Evolutionary conservation across 30 jellyfish, hydroid and myxozoan species (phyloP), one percentile per base, ranked within the genome.

Genomic region (Phacellophora camtschatica): DNA sequence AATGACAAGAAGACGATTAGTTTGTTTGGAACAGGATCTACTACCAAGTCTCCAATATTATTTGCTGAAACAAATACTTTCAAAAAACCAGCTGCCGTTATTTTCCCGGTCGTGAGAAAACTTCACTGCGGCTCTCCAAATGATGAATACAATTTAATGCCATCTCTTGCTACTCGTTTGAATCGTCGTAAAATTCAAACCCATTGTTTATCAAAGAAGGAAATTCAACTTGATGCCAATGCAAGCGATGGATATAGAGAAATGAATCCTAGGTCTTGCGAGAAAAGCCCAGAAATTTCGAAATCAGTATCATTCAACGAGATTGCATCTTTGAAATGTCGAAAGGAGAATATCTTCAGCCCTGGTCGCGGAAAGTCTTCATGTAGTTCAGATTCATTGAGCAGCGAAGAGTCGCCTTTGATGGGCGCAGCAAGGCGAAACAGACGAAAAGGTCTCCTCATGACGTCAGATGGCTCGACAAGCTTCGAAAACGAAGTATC

Each of bases 101-200:
- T n/a, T n/a, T n/a, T n/a, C n/a, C n/a, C n/a, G 25, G 10, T 4
- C 55, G 55, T 42, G 55, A 42, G 16, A 8, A 8, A 8, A 10
- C 55, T 42, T 42, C 55, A 42, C 10, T 8, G 66, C 20, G 8
- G 4, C 20, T 51, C 66, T 30, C 23, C 67, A 18, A 51, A 51
- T 11, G 77, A 22, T 15, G 58, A 63, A 9, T 61, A 66, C 20
- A 51, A 24, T 28, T 28, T 2, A 28, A 46, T 46, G 61, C 61
- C 61, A 33, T 66, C 81, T 4, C 81, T 51, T 37, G 64, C 49
- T 31, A 16, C 36, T 42, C 81, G 66, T 9, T 15, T 34, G 43
- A 66, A 66, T 11, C 29, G 39, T 66, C 81, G 81, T 23, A 66
- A 66, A n/a, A n/a, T n/a, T n/a, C n/a, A n/a, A n/a, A n/a, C n/a